Evolutionary conservation across 1,140 invertebrate species (phyloP).

Genomic region (Lysiphlebus fabarum): DNA sequence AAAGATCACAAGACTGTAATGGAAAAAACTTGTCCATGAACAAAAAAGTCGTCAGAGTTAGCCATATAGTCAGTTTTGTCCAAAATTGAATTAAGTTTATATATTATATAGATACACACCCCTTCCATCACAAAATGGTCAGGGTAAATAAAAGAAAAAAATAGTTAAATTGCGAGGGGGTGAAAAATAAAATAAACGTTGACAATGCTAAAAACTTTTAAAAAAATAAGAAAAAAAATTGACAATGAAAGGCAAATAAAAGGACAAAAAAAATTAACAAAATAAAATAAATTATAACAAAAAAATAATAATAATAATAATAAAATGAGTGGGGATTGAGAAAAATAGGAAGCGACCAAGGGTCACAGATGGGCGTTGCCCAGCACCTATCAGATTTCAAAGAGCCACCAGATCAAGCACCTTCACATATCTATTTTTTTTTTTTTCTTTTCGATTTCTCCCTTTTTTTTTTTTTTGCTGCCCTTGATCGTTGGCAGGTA

Average conservation of each 20-base stretch:
- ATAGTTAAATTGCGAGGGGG: not conserved
- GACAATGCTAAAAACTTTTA: too few species aligned
- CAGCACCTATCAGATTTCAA: conserved; percentile 43
- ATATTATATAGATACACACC: conserved; percentile 20
- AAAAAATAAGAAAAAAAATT: too few species aligned
- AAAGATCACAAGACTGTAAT: not conserved
- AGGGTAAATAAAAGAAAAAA: conserved; percentile 25
- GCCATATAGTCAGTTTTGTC: conserved; percentile 25
- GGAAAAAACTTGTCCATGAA: not conserved
- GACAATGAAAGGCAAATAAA: too few species aligned
- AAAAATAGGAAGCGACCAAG: conserved; percentile 22
- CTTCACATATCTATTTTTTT: conserved; percentile 18
- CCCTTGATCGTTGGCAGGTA: conserved; percentile 35
- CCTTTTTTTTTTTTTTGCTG: conserved; percentile 15
- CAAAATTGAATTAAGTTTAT: conserved; percentile 36
- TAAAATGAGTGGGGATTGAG: conserved; percentile 1
- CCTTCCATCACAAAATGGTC: conserved; percentile 31
- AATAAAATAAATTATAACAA: not conserved
- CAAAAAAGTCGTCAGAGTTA: conserved; percentile 2
- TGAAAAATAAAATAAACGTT: too few species aligned
- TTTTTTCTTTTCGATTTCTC: conserved; percentile 1
- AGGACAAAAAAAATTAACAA: too few species aligned
- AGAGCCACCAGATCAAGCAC: conserved; percentile 33
- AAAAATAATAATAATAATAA: not conserved
- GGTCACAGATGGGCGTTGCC: conserved; percentile 39